Evolutionary conservation across 2,888 invertebrate species (phyloP), one percentile per base, ranked within the genome.

Genomic region (Calameuta pallipes): DNA sequence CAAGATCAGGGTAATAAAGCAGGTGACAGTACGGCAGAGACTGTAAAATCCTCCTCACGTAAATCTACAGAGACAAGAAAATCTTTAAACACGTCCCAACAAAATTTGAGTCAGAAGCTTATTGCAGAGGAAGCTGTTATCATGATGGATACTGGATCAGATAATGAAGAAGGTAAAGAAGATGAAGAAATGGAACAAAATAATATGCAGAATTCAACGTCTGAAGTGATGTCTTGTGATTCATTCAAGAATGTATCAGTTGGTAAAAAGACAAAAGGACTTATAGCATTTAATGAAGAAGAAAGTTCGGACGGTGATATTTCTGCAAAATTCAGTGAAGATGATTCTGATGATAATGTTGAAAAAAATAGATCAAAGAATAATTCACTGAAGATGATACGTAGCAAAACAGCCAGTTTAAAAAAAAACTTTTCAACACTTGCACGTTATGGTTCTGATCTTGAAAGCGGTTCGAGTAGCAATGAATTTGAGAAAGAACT

Each of bases 381-480:
- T 56, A 9, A 2, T 6, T 23, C 56, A 56, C 56, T 23, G 9
- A 23, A 56, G 23, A 15, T 23, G 6, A 56, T 23, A 56, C 4
- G 56, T 56, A 23, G 9, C 23, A 56, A 56, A n/a, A 74, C 11
- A 23, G 30, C 74, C 36, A 73, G 23, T 15, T 30, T 74, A 4
- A 77, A 33, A 34, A 56, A 9, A 56, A 78, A 78, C 34, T 70
- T 77, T 68, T 86, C 84, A n/a, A 83, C 41, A 6, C 12, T 80
- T n/a, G 85, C 75, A 9, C 76, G 79, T 30, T 73, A 74, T 0
- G 82, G 80, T 56, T 85, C 85, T 0, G 80, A 82, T 77, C 81
- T 31, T 41, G 36, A 41, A 4, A 74, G 33, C n/a, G 78, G 70
- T n/a, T 76, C 74, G 6, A 76, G 79, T 33, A 78, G 56, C 35